Percentiles rank a stretch among this genome's conserved stretches.
These are phyloP conservation scores for Psococerastis gibbosa DNA, from an alignment of 2,888 invertebrate genomes.

Conservation along the genomic window DNA sequence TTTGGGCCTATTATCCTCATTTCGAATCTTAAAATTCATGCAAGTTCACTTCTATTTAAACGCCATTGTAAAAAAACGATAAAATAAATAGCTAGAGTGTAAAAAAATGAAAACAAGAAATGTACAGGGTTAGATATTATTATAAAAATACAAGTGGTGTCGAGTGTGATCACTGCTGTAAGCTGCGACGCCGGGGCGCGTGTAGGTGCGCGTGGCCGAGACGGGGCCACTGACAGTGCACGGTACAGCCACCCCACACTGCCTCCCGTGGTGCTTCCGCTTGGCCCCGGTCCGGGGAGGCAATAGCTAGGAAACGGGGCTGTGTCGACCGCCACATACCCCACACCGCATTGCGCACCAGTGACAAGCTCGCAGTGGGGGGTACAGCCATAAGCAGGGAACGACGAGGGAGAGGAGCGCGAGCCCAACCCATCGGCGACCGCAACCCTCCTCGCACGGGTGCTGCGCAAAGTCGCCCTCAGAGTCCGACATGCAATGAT, in stretches of 20 bases:
- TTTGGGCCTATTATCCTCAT: too few relatives aligned
- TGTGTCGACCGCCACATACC: conserved; percentile 65
- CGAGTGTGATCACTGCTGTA: conserved; percentile 6
- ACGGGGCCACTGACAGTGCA: conserved; percentile 3
- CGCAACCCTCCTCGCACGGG: conserved; percentile 58
- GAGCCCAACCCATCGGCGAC: conserved; percentile 71
- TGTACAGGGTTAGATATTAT: background rate
- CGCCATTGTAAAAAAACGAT: too few relatives aligned
- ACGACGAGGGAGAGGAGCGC: conserved; percentile 69
- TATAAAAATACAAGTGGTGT: conserved; percentile 10
- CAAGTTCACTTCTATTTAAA: too few relatives aligned
- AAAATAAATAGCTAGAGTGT: too few relatives aligned
- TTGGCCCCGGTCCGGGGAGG: conserved; percentile 7
- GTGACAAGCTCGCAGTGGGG: conserved; percentile 69
- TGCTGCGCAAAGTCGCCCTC: conserved; percentile 74
- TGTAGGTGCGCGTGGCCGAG: conserved; percentile 2
- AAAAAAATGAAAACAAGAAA: too few relatives aligned
- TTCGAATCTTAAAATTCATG: too few relatives aligned
- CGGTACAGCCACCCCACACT: background rate
- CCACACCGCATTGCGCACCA: conserved; percentile 62
- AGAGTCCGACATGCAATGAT: conserved; percentile 82
- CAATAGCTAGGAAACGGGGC: conserved; percentile 17
- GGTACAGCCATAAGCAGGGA: conserved; percentile 89
- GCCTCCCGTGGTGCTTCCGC: background rate
- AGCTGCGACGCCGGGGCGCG: background rate